These are phyloP conservation scores for Drosophila kohkoa DNA, from an alignment of 1,140 invertebrate genomes.

Conservation along the genomic window DNA sequence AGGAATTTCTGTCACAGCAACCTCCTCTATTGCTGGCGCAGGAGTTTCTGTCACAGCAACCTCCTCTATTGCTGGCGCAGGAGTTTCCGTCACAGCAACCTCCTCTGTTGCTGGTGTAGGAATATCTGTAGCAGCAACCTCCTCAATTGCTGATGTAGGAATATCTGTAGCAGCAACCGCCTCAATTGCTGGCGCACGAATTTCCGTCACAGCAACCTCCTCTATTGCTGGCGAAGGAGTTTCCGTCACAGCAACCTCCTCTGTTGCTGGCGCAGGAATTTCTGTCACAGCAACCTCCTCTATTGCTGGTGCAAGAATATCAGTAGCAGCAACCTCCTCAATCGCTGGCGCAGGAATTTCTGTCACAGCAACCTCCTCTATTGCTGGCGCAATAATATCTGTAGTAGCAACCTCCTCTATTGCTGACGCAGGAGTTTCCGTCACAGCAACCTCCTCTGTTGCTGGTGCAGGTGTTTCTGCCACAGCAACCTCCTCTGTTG, in stretches of 20 bases:
- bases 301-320: neutral
- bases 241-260: neutral
- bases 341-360: neutral
- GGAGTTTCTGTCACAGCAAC: neutral
- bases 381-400: neutral
- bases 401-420: neutral
- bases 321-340: neutral
- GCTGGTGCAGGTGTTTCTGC: neutral
- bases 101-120: neutral
- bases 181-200: neutral
- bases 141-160: no score
- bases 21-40: neutral
- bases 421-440: neutral
- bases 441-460: neutral
- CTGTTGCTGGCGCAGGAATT: neutral
- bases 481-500: neutral
- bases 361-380: neutral
- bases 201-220: neutral
- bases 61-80: neutral
- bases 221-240: neutral
- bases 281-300: neutral
- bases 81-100: neutral
- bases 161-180: neutral
- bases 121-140: no score
- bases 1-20: neutral